phyloP scores from a whole-genome alignment of 1,140 invertebrate genomes.

The Zaprionus capensis region DNA sequence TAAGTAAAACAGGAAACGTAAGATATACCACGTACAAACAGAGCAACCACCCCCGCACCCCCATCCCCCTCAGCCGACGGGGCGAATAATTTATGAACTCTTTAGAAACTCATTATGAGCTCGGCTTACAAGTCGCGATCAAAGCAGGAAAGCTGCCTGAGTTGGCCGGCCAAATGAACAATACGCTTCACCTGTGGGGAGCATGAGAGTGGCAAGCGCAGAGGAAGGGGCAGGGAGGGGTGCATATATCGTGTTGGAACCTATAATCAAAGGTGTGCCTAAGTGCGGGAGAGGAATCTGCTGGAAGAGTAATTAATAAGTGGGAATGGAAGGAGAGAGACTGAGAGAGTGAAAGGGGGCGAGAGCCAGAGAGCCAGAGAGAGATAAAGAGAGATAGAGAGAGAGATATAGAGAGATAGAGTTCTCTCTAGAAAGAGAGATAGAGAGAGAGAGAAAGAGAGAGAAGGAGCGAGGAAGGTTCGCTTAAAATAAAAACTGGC shows the following conservation, averaged over 20 bases:
- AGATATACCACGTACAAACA: slow-evolving; percentile 22
- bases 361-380: neutral
- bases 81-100: slow-evolving; percentile 27
- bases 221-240: neutral
- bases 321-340: neutral
- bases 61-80: neutral
- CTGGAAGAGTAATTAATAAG: neutral
- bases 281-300: neutral
- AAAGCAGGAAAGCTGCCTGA: neutral
- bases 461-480: neutral
- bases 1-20: slow-evolving; percentile 28
- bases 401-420: neutral
- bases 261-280: neutral
- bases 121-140: neutral
- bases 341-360: neutral
- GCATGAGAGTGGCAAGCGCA: neutral
- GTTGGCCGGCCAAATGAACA: slow-evolving; percentile 1
- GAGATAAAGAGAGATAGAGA: neutral
- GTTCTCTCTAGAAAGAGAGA: too few relatives aligned
- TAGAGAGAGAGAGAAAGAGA: neutral
- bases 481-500: too few relatives aligned
- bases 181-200: neutral
- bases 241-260: neutral
- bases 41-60: neutral
- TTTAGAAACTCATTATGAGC: slow-evolving; percentile 22